Conservation (phyloP, 2,113 vertebrate species). For the Phyllostomus hastatus region DNA sequence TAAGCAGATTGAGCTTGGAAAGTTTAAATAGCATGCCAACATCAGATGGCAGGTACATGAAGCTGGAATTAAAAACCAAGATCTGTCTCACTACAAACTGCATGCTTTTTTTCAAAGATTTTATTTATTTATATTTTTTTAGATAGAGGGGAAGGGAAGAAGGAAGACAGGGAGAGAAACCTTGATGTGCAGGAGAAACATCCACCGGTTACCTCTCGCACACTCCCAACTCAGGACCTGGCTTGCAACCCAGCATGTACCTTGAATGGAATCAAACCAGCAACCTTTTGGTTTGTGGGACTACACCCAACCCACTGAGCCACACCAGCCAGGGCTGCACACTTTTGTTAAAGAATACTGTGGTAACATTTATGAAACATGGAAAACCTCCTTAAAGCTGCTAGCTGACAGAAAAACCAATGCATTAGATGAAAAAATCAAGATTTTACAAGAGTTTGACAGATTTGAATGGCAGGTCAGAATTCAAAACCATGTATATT, state of each 20-base stretch:
- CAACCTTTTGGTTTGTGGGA: too few species aligned
- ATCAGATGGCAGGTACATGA: background rate
- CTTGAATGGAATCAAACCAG: too few species aligned
- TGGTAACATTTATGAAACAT: background rate
- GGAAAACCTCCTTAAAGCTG: background rate
- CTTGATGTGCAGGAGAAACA: too few species aligned
- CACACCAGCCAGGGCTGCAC: background rate
- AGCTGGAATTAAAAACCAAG: background rate
- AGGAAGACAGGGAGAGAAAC: too few species aligned
- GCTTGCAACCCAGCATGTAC: too few species aligned
- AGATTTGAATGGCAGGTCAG: constrained; percentile 33
- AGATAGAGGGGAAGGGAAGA: too few species aligned
- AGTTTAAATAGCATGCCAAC: background rate
- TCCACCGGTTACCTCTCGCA: too few species aligned
- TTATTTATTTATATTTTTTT: background rate
- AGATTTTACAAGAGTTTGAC: background rate
- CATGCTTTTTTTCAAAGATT: background rate
- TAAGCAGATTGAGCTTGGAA: background rate
- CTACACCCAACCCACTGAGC: too few species aligned
- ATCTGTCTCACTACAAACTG: background rate
- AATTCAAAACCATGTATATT: constrained; percentile 1
- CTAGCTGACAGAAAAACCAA: background rate
- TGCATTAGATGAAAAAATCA: background rate
- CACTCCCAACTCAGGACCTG: too few species aligned
- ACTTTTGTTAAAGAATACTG: background rate